These are phyloP conservation scores for Apeltes quadracus DNA, from an alignment of 2,113 vertebrate genomes.

Conservation along the genomic window DNA sequence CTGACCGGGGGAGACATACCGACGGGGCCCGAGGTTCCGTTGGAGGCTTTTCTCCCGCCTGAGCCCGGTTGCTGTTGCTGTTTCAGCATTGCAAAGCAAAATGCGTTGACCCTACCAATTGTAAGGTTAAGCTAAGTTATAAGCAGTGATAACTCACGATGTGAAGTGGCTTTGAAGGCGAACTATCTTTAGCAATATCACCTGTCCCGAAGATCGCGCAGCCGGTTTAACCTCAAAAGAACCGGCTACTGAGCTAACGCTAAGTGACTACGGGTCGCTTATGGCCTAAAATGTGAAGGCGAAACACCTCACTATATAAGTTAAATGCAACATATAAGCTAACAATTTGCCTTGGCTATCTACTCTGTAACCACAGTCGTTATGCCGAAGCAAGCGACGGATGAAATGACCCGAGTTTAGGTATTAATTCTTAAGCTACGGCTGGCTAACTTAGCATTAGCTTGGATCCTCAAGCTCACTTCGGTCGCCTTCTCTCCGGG, in stretches of 20 bases:
- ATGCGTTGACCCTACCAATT: constrained; percentile 57
- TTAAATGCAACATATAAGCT: constrained; percentile 33
- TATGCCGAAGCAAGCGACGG: constrained; percentile 46
- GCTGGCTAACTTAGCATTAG: constrained; percentile 72
- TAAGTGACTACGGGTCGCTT: constrained; percentile 55
- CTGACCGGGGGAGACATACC: constrained; percentile 76
- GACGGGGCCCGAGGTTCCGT: constrained; percentile 75
- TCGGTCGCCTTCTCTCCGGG: constrained; percentile 65
- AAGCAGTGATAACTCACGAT: constrained; percentile 37
- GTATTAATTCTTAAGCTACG: constrained; percentile 61
- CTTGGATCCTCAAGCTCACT: constrained; percentile 69
- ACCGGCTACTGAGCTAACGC: constrained; percentile 57
- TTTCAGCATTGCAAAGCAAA: constrained; percentile 80
- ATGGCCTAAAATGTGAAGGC: constrained; percentile 67
- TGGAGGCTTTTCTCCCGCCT: constrained; percentile 79
- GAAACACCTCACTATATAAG: constrained; percentile 29
- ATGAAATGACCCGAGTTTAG: constrained; percentile 56
- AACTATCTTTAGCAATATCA: constrained; percentile 50
- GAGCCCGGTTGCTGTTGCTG: constrained; percentile 77
- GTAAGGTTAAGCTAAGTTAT: constrained; percentile 37
- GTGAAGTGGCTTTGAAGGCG: constrained; percentile 33
- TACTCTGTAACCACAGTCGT: constrained; percentile 13
- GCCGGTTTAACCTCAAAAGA: constrained; percentile 62
- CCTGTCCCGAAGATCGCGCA: constrained; percentile 37
- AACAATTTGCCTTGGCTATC: background rate